Conservation (phyloP, 1,140 invertebrate species). For the Lepidurus arcticus region DNA sequence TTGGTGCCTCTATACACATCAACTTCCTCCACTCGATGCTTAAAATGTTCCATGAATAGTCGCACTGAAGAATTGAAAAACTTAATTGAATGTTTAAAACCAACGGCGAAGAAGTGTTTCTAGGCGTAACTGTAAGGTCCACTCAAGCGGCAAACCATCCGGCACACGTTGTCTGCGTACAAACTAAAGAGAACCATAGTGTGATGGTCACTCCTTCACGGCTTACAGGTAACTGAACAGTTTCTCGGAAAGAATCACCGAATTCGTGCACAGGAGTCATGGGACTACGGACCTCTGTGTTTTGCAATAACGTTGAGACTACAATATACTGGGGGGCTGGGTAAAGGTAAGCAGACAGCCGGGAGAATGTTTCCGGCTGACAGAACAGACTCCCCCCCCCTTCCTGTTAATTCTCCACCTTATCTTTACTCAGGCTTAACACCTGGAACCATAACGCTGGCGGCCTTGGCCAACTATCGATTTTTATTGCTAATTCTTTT, state of each 20-base stretch:
- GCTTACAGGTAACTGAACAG: background rate
- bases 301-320: background rate
- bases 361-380: slow-evolving; percentile 13
- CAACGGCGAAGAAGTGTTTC: no score
- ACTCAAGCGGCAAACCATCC: background rate
- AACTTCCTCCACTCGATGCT: no score
- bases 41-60: no score
- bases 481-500: background rate
- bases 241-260: slow-evolving; percentile 12
- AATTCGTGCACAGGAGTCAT: background rate
- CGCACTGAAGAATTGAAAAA: no score
- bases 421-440: slow-evolving; percentile 1
- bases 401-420: background rate
- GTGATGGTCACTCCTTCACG: background rate
- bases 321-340: background rate
- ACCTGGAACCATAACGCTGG: slow-evolving; percentile 17
- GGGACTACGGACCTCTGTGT: background rate
- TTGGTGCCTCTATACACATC: no score
- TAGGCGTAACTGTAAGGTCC: no score
- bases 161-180: background rate
- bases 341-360: background rate
- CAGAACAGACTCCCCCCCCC: background rate
- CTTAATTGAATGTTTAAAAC: no score
- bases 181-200: background rate
- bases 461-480: slow-evolving; percentile 20